These are phyloP conservation scores for Connochaetes taurinus DNA, from an alignment of 2,113 vertebrate genomes.

Conservation along the genomic window DNA sequence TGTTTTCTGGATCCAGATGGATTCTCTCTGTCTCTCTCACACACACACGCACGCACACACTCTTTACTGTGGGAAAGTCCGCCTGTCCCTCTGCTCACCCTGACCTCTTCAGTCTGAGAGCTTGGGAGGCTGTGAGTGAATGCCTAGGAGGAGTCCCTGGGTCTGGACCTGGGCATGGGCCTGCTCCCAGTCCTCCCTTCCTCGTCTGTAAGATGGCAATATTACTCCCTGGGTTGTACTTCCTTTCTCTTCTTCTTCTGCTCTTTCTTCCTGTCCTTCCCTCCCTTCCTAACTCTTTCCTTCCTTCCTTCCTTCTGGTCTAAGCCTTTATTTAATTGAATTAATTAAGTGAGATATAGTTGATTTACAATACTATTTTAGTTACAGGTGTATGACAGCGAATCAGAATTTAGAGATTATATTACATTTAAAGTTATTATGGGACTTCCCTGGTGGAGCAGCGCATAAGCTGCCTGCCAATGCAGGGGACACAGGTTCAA, in stretches of 20 bases:
- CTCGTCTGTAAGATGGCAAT: not conserved
- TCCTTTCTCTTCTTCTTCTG: not conserved
- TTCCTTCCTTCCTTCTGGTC: not conserved
- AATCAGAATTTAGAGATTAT: not conserved
- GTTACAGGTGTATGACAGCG: not conserved
- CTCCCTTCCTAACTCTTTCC: not conserved
- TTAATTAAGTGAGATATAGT: not conserved
- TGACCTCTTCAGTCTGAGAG: no score
- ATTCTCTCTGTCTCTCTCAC: not conserved
- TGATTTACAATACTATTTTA: not conserved
- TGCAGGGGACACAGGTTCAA: not conserved
- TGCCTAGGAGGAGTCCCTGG: not conserved
- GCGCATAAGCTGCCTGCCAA: not conserved
- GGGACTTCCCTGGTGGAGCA: not conserved
- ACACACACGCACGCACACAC: not conserved
- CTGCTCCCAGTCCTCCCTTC: not conserved
- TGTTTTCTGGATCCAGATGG: not conserved
- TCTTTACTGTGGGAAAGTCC: not conserved
- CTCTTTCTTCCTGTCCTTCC: not conserved
- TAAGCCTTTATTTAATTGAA: not conserved
- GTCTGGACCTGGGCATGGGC: fast-evolving
- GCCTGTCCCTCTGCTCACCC: not conserved
- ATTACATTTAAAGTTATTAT: not conserved
- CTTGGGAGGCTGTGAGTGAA: not conserved
- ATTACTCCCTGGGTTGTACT: fast-evolving